These are phyloP conservation scores for Falco cherrug DNA, from an alignment of 2,797 vertebrate species.

Conservation along the genomic window DNA sequence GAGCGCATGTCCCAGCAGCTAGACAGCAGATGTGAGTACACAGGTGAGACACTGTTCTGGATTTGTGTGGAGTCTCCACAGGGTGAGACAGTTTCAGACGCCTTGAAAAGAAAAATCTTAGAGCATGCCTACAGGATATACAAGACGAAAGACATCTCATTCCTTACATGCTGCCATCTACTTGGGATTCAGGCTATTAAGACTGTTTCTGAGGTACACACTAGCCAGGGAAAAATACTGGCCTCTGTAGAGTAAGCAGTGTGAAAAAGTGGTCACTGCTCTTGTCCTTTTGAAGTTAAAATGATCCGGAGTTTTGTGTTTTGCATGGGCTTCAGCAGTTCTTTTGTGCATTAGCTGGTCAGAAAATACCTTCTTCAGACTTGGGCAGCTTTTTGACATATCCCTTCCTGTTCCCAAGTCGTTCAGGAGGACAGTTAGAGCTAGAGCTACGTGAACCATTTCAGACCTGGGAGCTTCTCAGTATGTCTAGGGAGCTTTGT, in stretches of 20 bases:
- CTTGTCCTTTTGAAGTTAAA: background rate
- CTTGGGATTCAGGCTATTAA: background rate
- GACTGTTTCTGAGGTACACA: background rate
- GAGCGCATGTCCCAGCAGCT: background rate
- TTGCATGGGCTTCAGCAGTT: background rate
- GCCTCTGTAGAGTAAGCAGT: background rate
- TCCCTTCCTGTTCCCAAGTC: background rate
- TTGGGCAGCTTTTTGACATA: background rate
- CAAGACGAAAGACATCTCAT: background rate
- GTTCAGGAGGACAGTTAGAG: background rate
- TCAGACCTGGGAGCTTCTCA: background rate
- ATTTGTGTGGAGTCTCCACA: background rate
- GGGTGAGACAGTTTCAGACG: background rate
- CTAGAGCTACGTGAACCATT: background rate
- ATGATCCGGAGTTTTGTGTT: background rate
- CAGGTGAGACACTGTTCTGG: background rate
- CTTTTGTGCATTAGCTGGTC: background rate
- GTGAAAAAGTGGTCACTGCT: background rate
- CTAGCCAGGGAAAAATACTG: background rate
- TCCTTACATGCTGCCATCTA: background rate
- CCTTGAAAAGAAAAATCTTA: background rate
- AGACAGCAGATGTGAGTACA: background rate
- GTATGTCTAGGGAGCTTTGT: background rate
- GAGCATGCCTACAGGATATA: background rate
- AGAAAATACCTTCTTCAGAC: background rate